Base-by-base conservation (phyloP, 1,140 invertebrate species). In the Diabrotica undecimpunctata region DNA sequence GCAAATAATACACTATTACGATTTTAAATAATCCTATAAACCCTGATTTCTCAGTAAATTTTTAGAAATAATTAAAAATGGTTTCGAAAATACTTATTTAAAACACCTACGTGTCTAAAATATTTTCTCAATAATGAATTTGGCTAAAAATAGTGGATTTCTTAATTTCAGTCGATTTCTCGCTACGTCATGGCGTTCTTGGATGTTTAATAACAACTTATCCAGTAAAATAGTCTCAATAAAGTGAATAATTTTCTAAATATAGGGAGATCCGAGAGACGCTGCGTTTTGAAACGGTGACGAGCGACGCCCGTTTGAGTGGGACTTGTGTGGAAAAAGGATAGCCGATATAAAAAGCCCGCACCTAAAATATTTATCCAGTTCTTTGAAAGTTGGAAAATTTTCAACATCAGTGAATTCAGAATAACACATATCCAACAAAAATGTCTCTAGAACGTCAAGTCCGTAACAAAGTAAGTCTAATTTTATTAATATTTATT, bases 361-460 rank as follows among this genome's bases (percentile, higher is more conserved):
- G 61, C 36, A 62, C 71, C 71, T 65, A 60, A 39, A 25, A 61
- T 37, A 25, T 51, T 51, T 9, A 41, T 61, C 63, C 72, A 74
- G 69, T 72, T 67, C 65, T 64, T 54, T 51, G 50, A 66, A 46
- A 65, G 55, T 54, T 50, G 64, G 14, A 50, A 65, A 62, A 54
- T 54, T 62, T 60, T 12, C 14, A 41, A 57, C 53, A 66, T 39
- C 54, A 63, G 61, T 58, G 56, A 62, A 53, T 46, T 36, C 56
- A 36, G 46, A 65, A 62, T n/a, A n/a, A n/a, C n/a, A n/a, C n/a
- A n/a, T 38, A 54, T 36, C 38, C 46, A 63, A 54, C 35, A 59
- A 84, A 83, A 73, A 90, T 90, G 89, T 88, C 89, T 85, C 83
- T 90, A 76, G 88, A 90, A 87, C 86, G 88, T 82, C 87, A 88